Evolutionary conservation across 2,888 invertebrate species (phyloP), one percentile per base, ranked within the genome.

Genomic region (Patella ulyssiponensis): DNA sequence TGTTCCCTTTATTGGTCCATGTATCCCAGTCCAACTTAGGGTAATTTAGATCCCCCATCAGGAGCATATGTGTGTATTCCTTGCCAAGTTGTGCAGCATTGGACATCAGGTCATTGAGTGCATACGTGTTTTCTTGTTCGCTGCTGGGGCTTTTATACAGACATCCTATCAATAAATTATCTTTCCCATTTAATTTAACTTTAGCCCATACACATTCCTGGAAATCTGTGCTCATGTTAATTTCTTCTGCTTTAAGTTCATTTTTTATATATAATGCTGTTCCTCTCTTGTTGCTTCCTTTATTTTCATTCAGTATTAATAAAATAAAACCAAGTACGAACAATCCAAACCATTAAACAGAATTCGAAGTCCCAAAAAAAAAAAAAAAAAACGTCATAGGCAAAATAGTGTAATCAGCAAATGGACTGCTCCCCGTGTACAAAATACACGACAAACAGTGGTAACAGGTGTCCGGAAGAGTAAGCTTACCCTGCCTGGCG

Each of bases 11-110:
- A 2, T 27, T 27, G 11, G 11, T 5, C 33, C 75, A 75, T 3
- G 20, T 1, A 15, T 17, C 17, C 70, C 70, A 75, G 23, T 71
- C 20, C 2, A 75, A 52, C 2, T 69, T 27, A 9, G 75, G 75
- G 51, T 53, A 70, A 51, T 75, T 71, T 20, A 75, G 70, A 27
- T 75, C 54, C 14, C 75, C 75, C n/a, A 27, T 27, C n/a, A 75
- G 11, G 27, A 75, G 69, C 14, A 75, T 70, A n/a, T 69, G 75
- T n/a, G 33, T 44, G 69, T 44, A 75, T 12, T 53, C 69, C 2
- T 51, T 9, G 17, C 52, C 33, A 33, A 33, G 33, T 33, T 33
- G 33, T 17, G 69, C 27, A 2, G 52, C 23, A 53, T 69, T 69
- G 20, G 14, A 9, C 44, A 53, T 12, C 12, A 69, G 3, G 14